phyloP scores from a whole-genome alignment of 1,140 invertebrate genomes.

The Pararge aegeria region DNA sequence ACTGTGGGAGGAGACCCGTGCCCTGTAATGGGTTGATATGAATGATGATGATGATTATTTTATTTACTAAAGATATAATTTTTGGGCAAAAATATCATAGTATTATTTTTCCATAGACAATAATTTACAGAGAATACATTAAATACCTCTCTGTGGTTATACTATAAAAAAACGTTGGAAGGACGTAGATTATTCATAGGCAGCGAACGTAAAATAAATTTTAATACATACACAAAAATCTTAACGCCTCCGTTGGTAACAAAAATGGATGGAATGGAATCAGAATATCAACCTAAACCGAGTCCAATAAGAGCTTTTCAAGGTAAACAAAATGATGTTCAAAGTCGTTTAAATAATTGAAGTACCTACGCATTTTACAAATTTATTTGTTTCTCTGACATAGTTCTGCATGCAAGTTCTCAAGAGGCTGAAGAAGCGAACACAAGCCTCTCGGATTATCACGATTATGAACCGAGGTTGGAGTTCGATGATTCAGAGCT shows the following conservation, averaged over 20 bases:
- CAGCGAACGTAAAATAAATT: no score
- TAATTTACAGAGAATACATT: no score
- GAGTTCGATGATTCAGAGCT: slow-evolving; percentile 98
- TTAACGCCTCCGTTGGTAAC: neutral
- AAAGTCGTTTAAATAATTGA: neutral
- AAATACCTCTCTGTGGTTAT: no score
- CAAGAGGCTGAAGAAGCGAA: slow-evolving; percentile 86
- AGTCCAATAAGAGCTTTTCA: slow-evolving; percentile 62
- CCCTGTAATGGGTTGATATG: no score
- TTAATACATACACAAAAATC: neutral
- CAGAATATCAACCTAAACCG: slow-evolving; percentile 62
- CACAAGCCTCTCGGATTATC: slow-evolving; percentile 93
- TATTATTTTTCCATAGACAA: no score
- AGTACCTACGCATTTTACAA: neutral
- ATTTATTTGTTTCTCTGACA: slow-evolving; percentile 5
- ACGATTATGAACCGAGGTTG: slow-evolving; percentile 96
- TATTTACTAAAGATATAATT: no score
- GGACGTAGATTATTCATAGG: no score
- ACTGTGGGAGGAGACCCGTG: no score
- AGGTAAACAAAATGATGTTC: slow-evolving; percentile 47
- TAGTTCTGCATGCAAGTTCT: slow-evolving; percentile 54
- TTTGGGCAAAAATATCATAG: no score
- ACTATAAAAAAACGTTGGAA: no score
- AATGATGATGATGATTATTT: no score
- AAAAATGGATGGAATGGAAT: slow-evolving; percentile 44